phyloP scores from a whole-genome alignment of 2,888 invertebrate genomes.

The Oithona nana region DNA sequence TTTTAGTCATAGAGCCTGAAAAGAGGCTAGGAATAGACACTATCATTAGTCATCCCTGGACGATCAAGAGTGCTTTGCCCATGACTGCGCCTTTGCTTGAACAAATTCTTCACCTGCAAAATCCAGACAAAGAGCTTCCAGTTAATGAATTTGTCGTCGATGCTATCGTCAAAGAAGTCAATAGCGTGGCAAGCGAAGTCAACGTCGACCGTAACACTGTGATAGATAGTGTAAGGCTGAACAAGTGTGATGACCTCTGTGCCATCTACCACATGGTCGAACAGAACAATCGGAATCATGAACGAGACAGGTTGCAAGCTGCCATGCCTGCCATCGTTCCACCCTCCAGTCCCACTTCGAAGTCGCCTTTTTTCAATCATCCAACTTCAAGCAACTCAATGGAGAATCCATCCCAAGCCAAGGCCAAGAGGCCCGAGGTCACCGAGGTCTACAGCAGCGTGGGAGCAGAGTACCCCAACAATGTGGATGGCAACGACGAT shows the following conservation, averaged over 20 bases:
- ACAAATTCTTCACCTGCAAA: neutral
- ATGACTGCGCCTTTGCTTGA: neutral
- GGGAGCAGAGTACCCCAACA: neutral
- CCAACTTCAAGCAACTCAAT: too few relatives aligned
- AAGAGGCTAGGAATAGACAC: constrained; percentile 76
- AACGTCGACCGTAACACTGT: neutral
- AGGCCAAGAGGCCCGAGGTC: constrained; percentile 19
- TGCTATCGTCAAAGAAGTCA: neutral
- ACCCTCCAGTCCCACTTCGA: neutral
- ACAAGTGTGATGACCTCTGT: constrained; percentile 18
- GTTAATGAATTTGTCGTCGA: neutral
- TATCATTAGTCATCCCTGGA: constrained; percentile 84
- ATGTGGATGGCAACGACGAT: constrained; percentile 18
- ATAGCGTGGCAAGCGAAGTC: neutral
- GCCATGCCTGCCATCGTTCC: neutral
- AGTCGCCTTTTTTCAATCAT: neutral
- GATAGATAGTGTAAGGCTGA: constrained; percentile 2
- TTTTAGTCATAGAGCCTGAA: constrained; percentile 78
- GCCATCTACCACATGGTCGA: constrained; percentile 18
- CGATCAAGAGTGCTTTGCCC: constrained; percentile 26
- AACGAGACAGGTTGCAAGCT: neutral
- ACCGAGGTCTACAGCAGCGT: neutral
- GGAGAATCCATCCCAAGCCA: neutral
- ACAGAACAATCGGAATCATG: neutral
- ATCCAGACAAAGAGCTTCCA: neutral